Conservation (phyloP, 2,797 vertebrate species). For the Sciurus carolinensis region DNA sequence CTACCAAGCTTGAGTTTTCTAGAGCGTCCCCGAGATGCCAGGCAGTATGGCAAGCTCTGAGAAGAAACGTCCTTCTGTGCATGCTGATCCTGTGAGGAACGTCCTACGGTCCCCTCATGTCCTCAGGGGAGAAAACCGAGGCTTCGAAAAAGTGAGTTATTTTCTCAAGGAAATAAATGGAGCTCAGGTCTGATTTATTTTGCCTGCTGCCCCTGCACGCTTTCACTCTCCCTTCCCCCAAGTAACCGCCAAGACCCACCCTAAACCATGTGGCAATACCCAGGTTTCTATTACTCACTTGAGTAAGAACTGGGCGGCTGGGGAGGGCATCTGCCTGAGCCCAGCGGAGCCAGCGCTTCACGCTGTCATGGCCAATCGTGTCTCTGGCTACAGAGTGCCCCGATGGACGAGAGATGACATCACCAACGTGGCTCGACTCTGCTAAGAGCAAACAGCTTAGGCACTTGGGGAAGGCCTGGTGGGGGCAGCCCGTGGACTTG, state of each 20-base stretch:
- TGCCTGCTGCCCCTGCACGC: neutral
- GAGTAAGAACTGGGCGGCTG: neutral
- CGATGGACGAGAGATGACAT: neutral
- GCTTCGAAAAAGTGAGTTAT: neutral
- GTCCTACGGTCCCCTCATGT: neutral
- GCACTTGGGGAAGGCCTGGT: neutral
- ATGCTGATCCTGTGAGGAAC: neutral
- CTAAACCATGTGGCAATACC: neutral
- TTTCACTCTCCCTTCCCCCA: neutral
- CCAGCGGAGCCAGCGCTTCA: neutral
- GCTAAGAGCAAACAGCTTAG: neutral
- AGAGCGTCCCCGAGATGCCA: neutral
- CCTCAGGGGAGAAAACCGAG: neutral
- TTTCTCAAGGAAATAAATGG: neutral
- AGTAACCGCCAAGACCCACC: neutral
- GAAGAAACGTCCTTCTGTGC: neutral
- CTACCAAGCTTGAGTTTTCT: neutral
- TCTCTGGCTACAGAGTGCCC: neutral
- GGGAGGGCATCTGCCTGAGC: neutral
- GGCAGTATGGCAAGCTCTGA: neutral
- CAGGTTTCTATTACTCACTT: neutral
- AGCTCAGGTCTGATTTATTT: neutral
- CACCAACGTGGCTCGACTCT: neutral
- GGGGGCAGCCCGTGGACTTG: too few species aligned
- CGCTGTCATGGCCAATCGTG: neutral